Percentiles rank a stretch among this genome's conserved stretches.
phyloP scores from a whole-genome alignment of 1,140 invertebrate genomes.

The Dendroctonus valens region DNA sequence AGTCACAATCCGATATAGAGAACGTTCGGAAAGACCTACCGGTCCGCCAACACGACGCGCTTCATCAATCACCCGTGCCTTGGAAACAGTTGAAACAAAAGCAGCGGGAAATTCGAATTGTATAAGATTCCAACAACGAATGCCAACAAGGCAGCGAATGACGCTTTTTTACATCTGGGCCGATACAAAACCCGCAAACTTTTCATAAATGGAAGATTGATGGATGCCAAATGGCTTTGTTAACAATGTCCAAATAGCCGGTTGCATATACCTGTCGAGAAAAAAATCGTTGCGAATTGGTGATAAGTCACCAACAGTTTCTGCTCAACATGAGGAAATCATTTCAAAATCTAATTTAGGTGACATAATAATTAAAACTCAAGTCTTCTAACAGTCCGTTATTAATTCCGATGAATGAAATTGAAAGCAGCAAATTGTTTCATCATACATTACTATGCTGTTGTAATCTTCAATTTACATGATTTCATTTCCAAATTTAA shows the following conservation, averaged over 20 bases:
- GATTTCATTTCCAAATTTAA: too few relatives aligned
- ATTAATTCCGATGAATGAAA: too few relatives aligned
- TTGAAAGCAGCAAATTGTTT: too few relatives aligned
- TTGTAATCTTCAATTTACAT: too few relatives aligned
- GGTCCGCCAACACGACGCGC: slow-evolving; percentile 48
- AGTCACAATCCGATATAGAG: slow-evolving; percentile 30
- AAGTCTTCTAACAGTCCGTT: too few relatives aligned
- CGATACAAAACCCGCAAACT: slow-evolving; percentile 45
- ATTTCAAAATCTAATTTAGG: too few relatives aligned
- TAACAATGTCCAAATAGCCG: background rate
- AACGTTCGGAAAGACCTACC: slow-evolving; percentile 43
- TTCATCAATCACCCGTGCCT: slow-evolving; percentile 48
- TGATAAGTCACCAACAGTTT: too few relatives aligned
- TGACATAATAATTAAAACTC: too few relatives aligned
- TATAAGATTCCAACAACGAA: slow-evolving; percentile 46
- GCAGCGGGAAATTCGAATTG: slow-evolving; percentile 49
- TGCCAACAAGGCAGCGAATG: slow-evolving; percentile 34
- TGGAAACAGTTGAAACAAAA: slow-evolving; percentile 49
- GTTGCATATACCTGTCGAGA: too few relatives aligned
- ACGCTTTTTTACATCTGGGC: slow-evolving; percentile 41
- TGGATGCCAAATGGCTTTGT: slow-evolving; percentile 29
- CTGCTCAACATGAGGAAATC: too few relatives aligned
- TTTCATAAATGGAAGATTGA: slow-evolving; percentile 47
- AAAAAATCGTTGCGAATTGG: too few relatives aligned
- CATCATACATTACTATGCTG: too few relatives aligned